These are phyloP conservation scores for Morone saxatilis DNA, from an alignment of 2,113 vertebrate genomes.

Conservation along the genomic window DNA sequence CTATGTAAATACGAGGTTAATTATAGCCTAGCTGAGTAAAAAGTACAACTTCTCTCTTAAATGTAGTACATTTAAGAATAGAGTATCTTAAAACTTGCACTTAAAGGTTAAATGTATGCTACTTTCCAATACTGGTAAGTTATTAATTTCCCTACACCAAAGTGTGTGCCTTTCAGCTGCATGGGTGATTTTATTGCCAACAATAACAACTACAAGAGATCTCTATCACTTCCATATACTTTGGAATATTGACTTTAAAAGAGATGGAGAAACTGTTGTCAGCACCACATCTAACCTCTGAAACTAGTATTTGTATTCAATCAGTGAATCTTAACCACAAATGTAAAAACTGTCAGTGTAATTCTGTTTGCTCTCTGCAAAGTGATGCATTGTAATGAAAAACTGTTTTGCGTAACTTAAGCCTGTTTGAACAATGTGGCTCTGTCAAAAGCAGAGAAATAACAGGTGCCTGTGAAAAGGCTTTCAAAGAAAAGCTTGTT, in stretches of 20 bases:
- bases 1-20: background rate
- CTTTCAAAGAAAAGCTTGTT: conserved; percentile 31
- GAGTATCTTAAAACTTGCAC: too few relatives aligned
- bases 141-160: too few relatives aligned
- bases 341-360: background rate
- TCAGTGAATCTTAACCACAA: background rate
- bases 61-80: too few relatives aligned
- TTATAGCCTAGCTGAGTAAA: background rate
- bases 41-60: too few relatives aligned
- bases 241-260: background rate
- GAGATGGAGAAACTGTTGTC: background rate
- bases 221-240: background rate
- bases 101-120: too few relatives aligned
- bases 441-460: conserved; percentile 20
- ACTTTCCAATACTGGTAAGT: too few relatives aligned
- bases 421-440: conserved; percentile 27
- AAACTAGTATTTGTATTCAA: background rate
- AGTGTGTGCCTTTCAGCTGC: background rate
- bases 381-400: conserved; percentile 1
- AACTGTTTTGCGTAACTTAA: conserved; percentile 5
- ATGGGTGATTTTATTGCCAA: background rate
- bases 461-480: background rate
- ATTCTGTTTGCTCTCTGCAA: conserved; percentile 9
- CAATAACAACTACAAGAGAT: conserved; percentile 1
- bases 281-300: background rate